phyloP scores from a whole-genome alignment of 2,797 vertebrate species.

The Peromyscus eremicus region DNA sequence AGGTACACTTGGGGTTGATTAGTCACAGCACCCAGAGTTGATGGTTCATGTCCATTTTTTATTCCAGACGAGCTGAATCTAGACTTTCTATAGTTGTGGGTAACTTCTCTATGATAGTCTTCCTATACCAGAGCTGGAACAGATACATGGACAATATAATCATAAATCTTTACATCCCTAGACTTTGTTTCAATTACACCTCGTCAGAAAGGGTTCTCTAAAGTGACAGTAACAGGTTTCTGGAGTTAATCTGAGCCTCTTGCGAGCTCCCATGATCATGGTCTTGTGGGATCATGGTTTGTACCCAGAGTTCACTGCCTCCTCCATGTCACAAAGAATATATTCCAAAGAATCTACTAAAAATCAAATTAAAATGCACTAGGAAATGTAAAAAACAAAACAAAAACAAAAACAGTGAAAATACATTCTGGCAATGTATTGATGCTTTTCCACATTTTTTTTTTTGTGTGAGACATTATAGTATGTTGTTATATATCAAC shows the following conservation, averaged over 20 bases:
- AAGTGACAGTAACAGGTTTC: neutral
- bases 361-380: slow-evolving; percentile 34
- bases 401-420: neutral
- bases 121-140: neutral
- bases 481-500: neutral
- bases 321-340: slow-evolving; percentile 5
- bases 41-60: neutral
- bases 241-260: neutral
- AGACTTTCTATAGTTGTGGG: neutral
- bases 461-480: neutral
- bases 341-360: neutral
- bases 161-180: neutral
- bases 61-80: neutral
- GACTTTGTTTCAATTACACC: neutral
- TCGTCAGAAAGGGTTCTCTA: slow-evolving; percentile 27
- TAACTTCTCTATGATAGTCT: neutral
- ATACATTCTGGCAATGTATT: neutral
- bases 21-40: neutral
- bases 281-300: neutral
- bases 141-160: neutral
- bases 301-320: neutral
- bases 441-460: slow-evolving; percentile 20
- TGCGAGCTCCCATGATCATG: neutral
- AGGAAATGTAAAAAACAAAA: neutral
- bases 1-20: neutral